Conservation (phyloP, 2,888 invertebrate genomes). For the Halictus ligatus region DNA sequence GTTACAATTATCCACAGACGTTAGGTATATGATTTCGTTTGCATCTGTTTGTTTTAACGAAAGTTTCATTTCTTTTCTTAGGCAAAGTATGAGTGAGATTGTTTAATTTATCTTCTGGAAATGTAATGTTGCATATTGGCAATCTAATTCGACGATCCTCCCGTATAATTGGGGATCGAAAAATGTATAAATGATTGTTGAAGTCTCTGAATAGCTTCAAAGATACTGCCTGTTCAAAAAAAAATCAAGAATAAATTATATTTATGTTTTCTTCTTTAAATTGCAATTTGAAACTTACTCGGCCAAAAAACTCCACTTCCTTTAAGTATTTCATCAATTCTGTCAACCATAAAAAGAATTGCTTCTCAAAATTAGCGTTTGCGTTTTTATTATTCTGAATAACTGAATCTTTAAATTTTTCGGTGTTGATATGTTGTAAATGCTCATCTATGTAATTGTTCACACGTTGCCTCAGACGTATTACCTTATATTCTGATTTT, state of each 20-base stretch:
- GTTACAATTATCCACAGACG: neutral
- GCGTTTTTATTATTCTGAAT: too few relatives aligned
- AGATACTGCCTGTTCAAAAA: neutral
- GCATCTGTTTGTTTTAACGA: neutral
- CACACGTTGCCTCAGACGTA: neutral
- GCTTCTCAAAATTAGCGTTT: neutral
- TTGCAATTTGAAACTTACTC: neutral
- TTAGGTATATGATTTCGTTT: neutral
- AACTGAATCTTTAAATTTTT: neutral
- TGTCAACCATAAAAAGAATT: neutral
- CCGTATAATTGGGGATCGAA: neutral
- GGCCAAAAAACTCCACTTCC: neutral
- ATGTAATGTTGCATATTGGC: slow-evolving; percentile 9
- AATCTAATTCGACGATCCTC: neutral
- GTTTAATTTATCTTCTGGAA: neutral
- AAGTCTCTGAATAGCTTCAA: neutral
- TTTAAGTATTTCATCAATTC: neutral
- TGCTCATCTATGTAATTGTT: neutral
- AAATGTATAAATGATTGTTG: neutral
- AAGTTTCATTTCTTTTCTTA: neutral
- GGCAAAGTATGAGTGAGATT: too few relatives aligned
- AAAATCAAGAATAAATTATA: neutral
- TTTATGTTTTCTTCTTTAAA: neutral
- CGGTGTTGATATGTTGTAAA: neutral
- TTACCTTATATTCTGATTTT: neutral